Evolutionary conservation across 2,888 invertebrate genomes (phyloP).

Genomic region (Hydrotaea cyrtoneurina): DNA sequence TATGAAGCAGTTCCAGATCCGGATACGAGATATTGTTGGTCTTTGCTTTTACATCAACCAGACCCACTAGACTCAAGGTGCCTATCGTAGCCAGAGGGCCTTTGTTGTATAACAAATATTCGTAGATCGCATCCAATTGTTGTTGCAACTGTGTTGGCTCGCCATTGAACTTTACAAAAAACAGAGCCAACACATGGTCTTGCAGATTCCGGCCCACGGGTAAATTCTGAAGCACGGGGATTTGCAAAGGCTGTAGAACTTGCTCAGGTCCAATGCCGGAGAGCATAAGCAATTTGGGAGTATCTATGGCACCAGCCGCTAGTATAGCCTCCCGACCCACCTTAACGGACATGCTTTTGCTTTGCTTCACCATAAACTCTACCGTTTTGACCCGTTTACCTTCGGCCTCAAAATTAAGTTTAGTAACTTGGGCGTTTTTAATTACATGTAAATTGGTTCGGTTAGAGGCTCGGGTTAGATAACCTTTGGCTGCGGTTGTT

Average conservation of each 20-base stretch:
- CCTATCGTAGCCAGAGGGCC: constrained; percentile 72
- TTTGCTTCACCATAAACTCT: constrained; percentile 79
- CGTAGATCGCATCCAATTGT: constrained; percentile 65
- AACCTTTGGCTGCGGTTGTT: constrained; percentile 82
- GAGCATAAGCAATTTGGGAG: constrained; percentile 72
- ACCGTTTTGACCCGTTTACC: constrained; percentile 81
- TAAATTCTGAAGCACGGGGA: constrained; percentile 69
- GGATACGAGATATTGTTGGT: constrained; percentile 80
- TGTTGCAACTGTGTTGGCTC: constrained; percentile 6
- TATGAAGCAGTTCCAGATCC: constrained; percentile 81
- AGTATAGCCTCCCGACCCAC: constrained; percentile 70
- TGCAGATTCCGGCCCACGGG: constrained; percentile 87
- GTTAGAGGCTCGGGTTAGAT: constrained; percentile 80
- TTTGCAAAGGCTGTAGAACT: constrained; percentile 65
- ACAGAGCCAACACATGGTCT: constrained; percentile 85
- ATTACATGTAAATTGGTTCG: constrained; percentile 80
- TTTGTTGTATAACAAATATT: constrained; percentile 78
- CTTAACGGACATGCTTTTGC: constrained; percentile 58
- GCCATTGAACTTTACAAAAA: constrained; percentile 76
- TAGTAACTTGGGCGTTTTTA: constrained; percentile 82
- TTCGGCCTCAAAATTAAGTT: constrained; percentile 81
- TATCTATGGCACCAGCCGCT: constrained; percentile 78
- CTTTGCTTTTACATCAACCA: constrained; percentile 81
- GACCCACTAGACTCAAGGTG: constrained; percentile 81
- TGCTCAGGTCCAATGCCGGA: constrained; percentile 72